Conservation (phyloP, 2,797 vertebrate species). For the Sebastes vulpes region DNA sequence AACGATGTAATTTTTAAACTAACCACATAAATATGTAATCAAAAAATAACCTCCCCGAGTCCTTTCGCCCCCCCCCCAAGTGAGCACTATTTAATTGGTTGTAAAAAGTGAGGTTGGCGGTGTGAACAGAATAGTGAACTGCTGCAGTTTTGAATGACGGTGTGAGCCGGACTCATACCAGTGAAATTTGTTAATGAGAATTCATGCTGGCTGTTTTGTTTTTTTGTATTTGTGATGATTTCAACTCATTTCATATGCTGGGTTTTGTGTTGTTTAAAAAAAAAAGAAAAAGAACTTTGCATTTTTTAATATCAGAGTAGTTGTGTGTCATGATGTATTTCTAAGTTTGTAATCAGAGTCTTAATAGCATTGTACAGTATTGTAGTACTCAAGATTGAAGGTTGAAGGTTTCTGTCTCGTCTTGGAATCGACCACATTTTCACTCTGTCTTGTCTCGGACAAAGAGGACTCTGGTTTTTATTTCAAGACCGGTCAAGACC, state of each 20-base stretch:
- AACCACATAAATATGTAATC: constrained; percentile 62
- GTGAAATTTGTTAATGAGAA: constrained; percentile 34
- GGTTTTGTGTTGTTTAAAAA: constrained; percentile 13
- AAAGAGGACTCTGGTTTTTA: too few species aligned
- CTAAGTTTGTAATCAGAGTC: constrained; percentile 27
- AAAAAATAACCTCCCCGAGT: constrained; percentile 23
- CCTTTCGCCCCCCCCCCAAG: constrained; percentile 28
- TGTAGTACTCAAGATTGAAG: too few species aligned
- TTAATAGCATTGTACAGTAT: constrained; percentile 22
- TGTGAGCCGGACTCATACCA: constrained; percentile 84
- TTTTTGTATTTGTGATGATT: constrained; percentile 51
- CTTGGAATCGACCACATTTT: too few species aligned
- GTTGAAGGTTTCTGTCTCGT: too few species aligned
- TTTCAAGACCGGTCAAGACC: too few species aligned
- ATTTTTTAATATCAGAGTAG: neutral
- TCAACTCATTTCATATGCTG: constrained; percentile 25
- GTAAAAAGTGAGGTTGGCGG: constrained; percentile 28
- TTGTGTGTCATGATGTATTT: constrained; percentile 24
- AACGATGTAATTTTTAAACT: constrained; percentile 64
- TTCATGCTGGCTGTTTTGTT: constrained; percentile 35
- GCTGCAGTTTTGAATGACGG: constrained; percentile 60
- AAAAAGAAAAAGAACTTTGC: neutral
- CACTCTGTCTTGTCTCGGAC: too few species aligned
- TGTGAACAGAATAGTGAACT: constrained; percentile 55
- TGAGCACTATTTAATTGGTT: constrained; percentile 58